These are phyloP conservation scores for Trimorus sp. DNA, from an alignment of 2,888 invertebrate genomes.

Conservation along the genomic window DNA sequence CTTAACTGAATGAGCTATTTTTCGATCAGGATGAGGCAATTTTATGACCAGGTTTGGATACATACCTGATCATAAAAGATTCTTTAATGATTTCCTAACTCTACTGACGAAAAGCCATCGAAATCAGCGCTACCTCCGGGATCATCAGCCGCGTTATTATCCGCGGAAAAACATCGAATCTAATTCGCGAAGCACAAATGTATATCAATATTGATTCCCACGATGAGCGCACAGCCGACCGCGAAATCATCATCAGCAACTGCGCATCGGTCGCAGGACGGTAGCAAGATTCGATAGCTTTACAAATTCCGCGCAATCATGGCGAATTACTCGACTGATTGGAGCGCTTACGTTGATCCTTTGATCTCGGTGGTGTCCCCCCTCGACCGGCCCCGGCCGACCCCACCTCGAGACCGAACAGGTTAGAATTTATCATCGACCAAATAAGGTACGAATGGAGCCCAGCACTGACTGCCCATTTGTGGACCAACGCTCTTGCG, in stretches of 20 bases:
- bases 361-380: conserved; percentile 75
- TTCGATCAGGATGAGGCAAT: too few species aligned
- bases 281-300: conserved; percentile 76
- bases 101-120: not conserved
- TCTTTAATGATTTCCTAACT: too few species aligned
- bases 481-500: conserved; percentile 76
- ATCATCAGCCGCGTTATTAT: conserved; percentile 4
- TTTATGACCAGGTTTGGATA: too few species aligned
- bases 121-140: not conserved
- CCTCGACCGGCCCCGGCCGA: conserved; percentile 52
- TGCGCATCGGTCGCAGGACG: conserved; percentile 68
- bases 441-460: conserved; percentile 80
- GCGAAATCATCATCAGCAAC: conserved; percentile 50
- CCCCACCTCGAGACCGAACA: conserved; percentile 64
- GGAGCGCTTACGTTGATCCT: conserved; percentile 81
- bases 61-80: too few species aligned
- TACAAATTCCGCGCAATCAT: conserved; percentile 80
- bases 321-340: conserved; percentile 81
- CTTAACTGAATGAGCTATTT: not conserved
- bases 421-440: conserved; percentile 80
- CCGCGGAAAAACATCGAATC: conserved; percentile 37
- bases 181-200: conserved; percentile 35
- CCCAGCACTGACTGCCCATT: conserved; percentile 72
- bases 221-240: conserved; percentile 45
- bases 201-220: conserved; percentile 62